phyloP scores from a whole-genome alignment of 2,888 invertebrate species.

The Tetropium fuscum region DNA sequence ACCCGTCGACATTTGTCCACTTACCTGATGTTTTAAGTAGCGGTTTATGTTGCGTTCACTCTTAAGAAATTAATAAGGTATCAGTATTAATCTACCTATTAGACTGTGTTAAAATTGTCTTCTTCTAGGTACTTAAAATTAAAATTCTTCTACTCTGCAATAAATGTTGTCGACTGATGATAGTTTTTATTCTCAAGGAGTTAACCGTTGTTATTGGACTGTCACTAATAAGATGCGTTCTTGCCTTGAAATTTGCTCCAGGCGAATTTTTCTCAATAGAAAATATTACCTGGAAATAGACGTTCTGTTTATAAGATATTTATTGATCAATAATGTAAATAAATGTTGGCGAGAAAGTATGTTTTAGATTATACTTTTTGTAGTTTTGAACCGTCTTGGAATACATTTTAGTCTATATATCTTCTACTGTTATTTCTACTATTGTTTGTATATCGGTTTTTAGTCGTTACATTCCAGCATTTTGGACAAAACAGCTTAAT shows the following conservation, averaged over 20 bases:
- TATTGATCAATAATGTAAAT: constrained; percentile 42
- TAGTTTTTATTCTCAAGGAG: constrained; percentile 21
- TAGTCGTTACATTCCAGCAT: constrained; percentile 45
- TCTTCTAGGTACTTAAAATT: constrained; percentile 23
- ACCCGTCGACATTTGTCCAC: too few species aligned
- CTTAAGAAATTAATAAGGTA: neutral
- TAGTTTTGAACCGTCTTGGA: constrained; percentile 21
- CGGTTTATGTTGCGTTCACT: too few species aligned
- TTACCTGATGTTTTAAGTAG: too few species aligned
- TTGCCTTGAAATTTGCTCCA: constrained; percentile 49
- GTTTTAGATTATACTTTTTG: constrained; percentile 26
- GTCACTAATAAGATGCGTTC: constrained; percentile 46
- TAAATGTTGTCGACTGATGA: constrained; percentile 42
- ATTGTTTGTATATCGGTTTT: neutral
- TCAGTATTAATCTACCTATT: constrained; percentile 17
- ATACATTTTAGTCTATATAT: constrained; percentile 7
- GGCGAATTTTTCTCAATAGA: constrained; percentile 22
- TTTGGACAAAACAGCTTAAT: constrained; percentile 27
- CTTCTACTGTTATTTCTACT: constrained; percentile 3
- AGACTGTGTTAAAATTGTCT: constrained; percentile 23
- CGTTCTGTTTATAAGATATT: constrained; percentile 37
- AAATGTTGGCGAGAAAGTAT: constrained; percentile 26
- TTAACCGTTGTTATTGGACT: constrained; percentile 37
- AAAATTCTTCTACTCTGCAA: constrained; percentile 28
- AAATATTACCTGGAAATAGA: constrained; percentile 27